Base-by-base conservation (phyloP, 2,113 vertebrate genomes). In the Rhinolophus ferrumequinum region DNA sequence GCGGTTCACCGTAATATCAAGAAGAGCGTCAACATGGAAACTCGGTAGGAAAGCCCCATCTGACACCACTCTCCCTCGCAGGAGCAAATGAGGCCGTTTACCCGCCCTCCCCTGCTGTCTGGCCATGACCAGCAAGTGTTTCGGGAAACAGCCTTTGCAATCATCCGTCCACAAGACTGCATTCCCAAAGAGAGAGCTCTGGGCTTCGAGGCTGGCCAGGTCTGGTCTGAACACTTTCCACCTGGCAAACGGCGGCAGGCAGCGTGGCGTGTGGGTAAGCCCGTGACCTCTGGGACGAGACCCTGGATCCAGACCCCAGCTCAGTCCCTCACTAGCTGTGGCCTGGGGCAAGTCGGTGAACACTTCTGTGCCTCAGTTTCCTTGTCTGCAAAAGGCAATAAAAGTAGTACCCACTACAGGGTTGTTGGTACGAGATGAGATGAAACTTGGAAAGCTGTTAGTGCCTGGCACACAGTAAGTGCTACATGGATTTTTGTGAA, bases 151-250 rank as follows among this genome's bases (percentile, higher is more conserved):
- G 28, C 58, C n/a, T 76, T 35, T 1, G 30, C 30, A 15, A 14
- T 30, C 60, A 3, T 4, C n/a, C 22, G 14, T 3, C 56, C 50
- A 21, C 2, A 24, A 28, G 52, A 3, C 15, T 8, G 6, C 0
- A 5, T 24, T 21, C 72, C 41, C 9, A 2, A 2, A 1, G n/a
- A 33, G 30, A 16, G 38, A 54, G 50, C 21, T 28, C 86, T 8
- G 87, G 35, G 26, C 72, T 50, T 8, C 33, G 12, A 8, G 7
- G 67, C 30, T 12, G 30, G 76, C 69, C 47, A 35, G 88, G 14
- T 1, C 8, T 11, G 21, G 62, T 10, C 26, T 2, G 72, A 6
- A 3, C 26, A 8, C 5, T 21, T 81, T 16, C 8, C 18, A 1
- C 21, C 62, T 1, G 6, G 2, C 8, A 38, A 6, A 35, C 0